Percentiles rank a stretch among this genome's conserved stretches.
phyloP scores from a whole-genome alignment of 2,888 invertebrate genomes.

The Heliconius aoede region DNA sequence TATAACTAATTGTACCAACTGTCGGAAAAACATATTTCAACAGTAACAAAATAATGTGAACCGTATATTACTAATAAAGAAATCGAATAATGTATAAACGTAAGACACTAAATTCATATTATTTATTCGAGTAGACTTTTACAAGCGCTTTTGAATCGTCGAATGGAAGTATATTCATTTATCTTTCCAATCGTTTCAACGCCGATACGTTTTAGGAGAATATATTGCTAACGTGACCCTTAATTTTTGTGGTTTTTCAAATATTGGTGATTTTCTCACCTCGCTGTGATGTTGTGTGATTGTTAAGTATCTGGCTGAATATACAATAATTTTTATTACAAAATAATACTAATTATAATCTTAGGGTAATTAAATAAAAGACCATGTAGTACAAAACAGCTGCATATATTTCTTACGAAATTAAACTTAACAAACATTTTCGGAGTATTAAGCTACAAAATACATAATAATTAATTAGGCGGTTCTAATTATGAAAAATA shows the following conservation, averaged over 20 bases:
- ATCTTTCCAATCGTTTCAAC: too few species aligned
- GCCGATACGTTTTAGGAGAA: too few species aligned
- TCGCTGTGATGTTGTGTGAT: too few species aligned
- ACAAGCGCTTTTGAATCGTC: too few species aligned
- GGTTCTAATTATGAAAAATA: too few species aligned
- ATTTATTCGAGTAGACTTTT: too few species aligned
- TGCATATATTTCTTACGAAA: constrained; percentile 47
- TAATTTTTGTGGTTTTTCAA: too few species aligned
- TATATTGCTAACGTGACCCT: too few species aligned
- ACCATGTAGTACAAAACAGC: constrained; percentile 43
- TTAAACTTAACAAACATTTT: constrained; percentile 45
- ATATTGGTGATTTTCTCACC: too few species aligned
- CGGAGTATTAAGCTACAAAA: constrained; percentile 34
- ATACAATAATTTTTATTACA: background rate
- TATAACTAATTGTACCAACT: constrained; percentile 1
- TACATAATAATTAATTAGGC: constrained; percentile 33
- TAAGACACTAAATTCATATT: too few species aligned
- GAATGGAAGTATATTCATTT: too few species aligned
- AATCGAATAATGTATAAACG: background rate
- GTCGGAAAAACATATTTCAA: background rate
- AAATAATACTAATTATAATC: background rate
- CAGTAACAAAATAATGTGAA: background rate
- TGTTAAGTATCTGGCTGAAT: too few species aligned
- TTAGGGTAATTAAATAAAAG: constrained; percentile 31
- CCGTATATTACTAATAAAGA: background rate